Conservation (phyloP, 2,113 vertebrate genomes). For the Dicaeum eximium region DNA sequence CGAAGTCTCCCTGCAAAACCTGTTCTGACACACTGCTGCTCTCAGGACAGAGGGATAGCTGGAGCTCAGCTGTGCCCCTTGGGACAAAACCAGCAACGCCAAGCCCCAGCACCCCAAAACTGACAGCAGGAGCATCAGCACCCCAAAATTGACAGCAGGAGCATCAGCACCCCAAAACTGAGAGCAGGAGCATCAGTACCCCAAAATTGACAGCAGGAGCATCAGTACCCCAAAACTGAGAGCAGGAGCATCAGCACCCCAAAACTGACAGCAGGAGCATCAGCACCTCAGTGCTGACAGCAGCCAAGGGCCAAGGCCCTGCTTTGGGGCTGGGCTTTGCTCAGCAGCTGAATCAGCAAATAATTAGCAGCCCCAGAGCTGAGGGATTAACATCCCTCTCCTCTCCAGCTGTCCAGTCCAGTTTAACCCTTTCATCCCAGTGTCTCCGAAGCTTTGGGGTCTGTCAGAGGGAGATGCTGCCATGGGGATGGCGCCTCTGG, state of each 20-base stretch:
- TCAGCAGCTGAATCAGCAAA: constrained; percentile 55
- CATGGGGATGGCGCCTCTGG: fast-evolving
- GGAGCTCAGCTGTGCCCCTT: not conserved
- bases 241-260: not conserved
- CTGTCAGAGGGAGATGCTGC: not conserved
- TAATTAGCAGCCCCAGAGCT: constrained; percentile 1
- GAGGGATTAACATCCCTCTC: constrained; percentile 28
- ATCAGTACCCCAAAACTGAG: no score
- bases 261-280: not conserved
- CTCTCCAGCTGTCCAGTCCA: not conserved
- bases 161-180: no score
- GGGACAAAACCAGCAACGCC: fast-evolving
- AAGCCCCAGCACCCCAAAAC: not conserved
- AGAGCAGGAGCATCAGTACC: not conserved
- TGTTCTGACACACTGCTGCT: fast-evolving
- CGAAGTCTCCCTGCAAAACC: not conserved
- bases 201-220: not conserved
- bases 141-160: no score
- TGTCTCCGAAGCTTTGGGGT: fast-evolving
- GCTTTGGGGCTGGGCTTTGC: not conserved
- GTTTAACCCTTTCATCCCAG: not conserved
- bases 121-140: not conserved
- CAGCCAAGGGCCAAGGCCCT: not conserved
- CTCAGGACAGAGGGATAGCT: not conserved
- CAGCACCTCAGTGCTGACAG: not conserved